Evolutionary conservation across 2,797 vertebrate genomes (phyloP), one percentile per base, ranked within the genome.

Genomic region (Natrix natrix): DNA sequence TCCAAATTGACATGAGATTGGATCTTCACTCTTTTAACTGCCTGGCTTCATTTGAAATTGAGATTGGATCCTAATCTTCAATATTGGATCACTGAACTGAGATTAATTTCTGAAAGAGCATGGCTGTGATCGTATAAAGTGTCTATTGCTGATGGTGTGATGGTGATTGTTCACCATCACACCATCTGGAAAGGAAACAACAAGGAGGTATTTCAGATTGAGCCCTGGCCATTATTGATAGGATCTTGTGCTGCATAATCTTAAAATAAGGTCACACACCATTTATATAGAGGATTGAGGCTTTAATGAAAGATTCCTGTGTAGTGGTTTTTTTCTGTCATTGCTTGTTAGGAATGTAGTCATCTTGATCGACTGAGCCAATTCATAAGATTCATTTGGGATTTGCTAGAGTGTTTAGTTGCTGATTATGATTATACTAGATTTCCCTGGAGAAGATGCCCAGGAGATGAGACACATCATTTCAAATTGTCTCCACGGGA

Each of bases 321-420:
- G 78, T 74, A 74, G 69, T 17, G 55, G 0, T 59, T 59, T 59
- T 86, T 55, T 94, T 92, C 95, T 96, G 96, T 95, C 94, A 87
- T 91, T 95, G 94, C 93, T 97, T 96, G 96, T 96, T 94, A 96
- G 96, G 95, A 97, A 93, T 96, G 94, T 96, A 95, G 95, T 95
- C 94, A 94, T 94, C 96, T 96, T 94, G 96, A 96, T 94, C 92
- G 87, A 95, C 97, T 96, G 96, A 97, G 96, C 95, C 96, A 96
- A 96, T 94, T 96, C 97, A 95, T 96, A 95, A 95, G 95, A 96
- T 95, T 96, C 96, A 97, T 96, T 96, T 96, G 97, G 97, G 97
- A 97, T 97, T 98, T 92, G 91, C 96, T 96, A 95, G 97, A 98
- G 97, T 97, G 97, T 97, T 98, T 97, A 97, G 97, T 97, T 96